A percentile compares a stretch with the other conserved stretches of the same genome.
Conservation (phyloP, 1,140 invertebrate species). For the Meloidogyne exigua region DNA sequence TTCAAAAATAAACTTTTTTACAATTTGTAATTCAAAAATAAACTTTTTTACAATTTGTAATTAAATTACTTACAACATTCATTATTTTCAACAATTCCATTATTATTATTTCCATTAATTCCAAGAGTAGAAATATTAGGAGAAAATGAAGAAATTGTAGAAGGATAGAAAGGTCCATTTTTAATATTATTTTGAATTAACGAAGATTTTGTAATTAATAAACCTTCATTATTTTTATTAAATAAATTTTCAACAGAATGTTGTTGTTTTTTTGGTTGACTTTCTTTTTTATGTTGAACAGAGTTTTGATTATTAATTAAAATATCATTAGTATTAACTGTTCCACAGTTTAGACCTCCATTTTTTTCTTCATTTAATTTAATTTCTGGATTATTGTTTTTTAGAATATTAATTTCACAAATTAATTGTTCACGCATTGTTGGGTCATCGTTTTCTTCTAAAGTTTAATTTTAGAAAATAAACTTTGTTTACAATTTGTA, state of each 20-base stretch:
- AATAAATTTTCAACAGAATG: neutral
- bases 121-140: neutral
- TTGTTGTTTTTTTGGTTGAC: neutral
- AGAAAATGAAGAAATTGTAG: neutral
- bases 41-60: too few species aligned
- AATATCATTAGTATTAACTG: too few species aligned
- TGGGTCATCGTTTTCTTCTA: neutral
- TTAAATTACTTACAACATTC: neutral
- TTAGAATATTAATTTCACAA: neutral
- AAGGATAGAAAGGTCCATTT: neutral
- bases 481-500: too few species aligned
- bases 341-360: too few species aligned
- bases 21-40: too few species aligned
- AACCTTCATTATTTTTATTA: neutral
- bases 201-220: neutral
- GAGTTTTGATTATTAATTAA: too few species aligned
- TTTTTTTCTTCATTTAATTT: neutral
- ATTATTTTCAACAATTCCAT: neutral
- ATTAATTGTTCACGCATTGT: neutral
- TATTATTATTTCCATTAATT: constrained; percentile 5
- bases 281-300: too few species aligned
- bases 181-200: neutral
- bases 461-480: neutral
- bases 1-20: too few species aligned
- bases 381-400: neutral